phyloP scores from a whole-genome alignment of 2,113 vertebrate genomes.

The Piprites chloris region DNA sequence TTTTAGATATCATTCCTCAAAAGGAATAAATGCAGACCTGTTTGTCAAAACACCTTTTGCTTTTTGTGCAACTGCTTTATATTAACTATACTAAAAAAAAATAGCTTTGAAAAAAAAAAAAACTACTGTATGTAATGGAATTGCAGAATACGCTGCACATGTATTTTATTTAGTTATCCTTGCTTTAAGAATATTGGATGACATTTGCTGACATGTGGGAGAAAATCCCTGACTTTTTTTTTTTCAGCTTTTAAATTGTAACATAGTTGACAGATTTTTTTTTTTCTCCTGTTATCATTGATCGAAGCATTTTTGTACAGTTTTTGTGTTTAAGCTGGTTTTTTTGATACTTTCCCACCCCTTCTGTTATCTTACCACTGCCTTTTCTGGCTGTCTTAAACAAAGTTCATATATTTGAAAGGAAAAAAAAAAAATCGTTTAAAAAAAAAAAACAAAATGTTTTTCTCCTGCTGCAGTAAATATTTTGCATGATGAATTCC shows the following conservation, averaged over 20 bases:
- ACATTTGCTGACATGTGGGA: conserved; percentile 83
- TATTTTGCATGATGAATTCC: conserved; percentile 90
- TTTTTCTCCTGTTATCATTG: conserved; percentile 76
- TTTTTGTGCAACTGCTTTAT: conserved; percentile 95
- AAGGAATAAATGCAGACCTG: conserved; percentile 83
- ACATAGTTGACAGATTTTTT: conserved; percentile 90
- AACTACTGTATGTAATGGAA: conserved; percentile 95
- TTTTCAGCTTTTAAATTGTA: conserved; percentile 89
- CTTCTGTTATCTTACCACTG: conserved; percentile 84
- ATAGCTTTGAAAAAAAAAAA: conserved; percentile 82
- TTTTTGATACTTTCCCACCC: conserved; percentile 87
- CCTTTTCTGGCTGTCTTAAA: conserved; percentile 84
- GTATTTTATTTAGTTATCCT: conserved; percentile 91
- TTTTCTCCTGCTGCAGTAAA: conserved; percentile 85
- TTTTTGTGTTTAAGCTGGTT: conserved; percentile 70
- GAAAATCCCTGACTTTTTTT: conserved; percentile 77
- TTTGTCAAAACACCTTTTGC: conserved; percentile 89
- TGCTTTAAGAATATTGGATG: conserved; percentile 86
- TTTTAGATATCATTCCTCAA: conserved; percentile 79
- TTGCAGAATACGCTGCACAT: conserved; percentile 91
- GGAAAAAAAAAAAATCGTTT: conserved; percentile 75
- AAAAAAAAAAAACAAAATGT: conserved; percentile 69
- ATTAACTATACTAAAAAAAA: conserved; percentile 87
- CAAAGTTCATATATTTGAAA: conserved; percentile 79
- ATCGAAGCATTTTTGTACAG: conserved; percentile 92